phyloP scores from a whole-genome alignment of 2,888 invertebrate genomes.

The Fabriciana adippe region DNA sequence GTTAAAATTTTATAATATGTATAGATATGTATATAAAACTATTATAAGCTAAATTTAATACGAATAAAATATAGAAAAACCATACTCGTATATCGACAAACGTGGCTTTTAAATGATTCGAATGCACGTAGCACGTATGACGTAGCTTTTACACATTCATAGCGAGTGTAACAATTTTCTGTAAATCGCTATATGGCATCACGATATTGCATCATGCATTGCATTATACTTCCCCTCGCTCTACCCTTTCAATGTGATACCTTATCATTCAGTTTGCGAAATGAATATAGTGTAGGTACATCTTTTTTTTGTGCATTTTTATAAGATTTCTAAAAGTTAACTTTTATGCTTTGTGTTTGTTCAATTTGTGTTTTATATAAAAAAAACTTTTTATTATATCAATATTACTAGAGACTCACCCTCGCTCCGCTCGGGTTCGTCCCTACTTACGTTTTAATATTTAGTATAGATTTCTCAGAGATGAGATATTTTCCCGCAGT shows the following conservation, averaged over 20 bases:
- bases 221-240: not conserved
- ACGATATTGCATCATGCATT: no score
- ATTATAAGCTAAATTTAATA: no score
- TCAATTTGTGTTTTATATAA: no score
- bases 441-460: no score
- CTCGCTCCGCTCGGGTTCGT: no score
- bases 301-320: not conserved
- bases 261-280: not conserved
- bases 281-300: not conserved
- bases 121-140: slow-evolving; percentile 4
- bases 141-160: slow-evolving; percentile 5
- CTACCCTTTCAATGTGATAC: not conserved
- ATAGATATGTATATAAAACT: no score
- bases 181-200: slow-evolving; percentile 5
- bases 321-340: no score
- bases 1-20: no score
- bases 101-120: slow-evolving; percentile 2
- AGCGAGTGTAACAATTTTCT: slow-evolving; percentile 11
- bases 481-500: no score
- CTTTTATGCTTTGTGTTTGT: no score
- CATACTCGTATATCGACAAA: not conserved
- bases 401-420: not conserved
- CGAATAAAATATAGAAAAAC: no score
- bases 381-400: not conserved
- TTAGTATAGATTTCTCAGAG: no score